A percentile compares a stretch with the other conserved stretches of the same genome.
Conservation (phyloP, 1,140 invertebrate species). For the Asbolus verrucosus region DNA sequence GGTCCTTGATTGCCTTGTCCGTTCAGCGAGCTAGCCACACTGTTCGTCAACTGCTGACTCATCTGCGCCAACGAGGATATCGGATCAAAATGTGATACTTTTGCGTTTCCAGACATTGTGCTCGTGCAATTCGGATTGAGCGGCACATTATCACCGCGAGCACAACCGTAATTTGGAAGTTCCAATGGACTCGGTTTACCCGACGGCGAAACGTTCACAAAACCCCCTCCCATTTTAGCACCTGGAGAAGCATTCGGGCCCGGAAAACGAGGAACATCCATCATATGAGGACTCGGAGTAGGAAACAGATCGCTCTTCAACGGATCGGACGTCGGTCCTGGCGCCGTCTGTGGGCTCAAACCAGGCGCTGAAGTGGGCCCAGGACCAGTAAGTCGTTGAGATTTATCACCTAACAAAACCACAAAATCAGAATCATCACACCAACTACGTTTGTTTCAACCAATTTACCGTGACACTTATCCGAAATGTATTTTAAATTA, state of each 20-base stretch:
- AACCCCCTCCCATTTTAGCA: conserved; percentile 62
- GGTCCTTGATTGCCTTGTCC: conserved; percentile 68
- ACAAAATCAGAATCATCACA: neutral
- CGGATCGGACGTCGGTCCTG: conserved; percentile 60
- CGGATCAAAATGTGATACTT: conserved; percentile 84
- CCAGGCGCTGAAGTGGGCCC: conserved; percentile 55
- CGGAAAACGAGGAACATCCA: conserved; percentile 63
- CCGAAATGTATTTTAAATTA: too few relatives aligned
- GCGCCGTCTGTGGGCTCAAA: conserved; percentile 62
- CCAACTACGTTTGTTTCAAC: too few relatives aligned
- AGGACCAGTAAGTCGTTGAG: conserved; percentile 49
- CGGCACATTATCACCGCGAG: conserved; percentile 82
- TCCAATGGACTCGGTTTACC: conserved; percentile 62
- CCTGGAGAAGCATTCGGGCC: conserved; percentile 62
- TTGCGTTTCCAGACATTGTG: conserved; percentile 70
- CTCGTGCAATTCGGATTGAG: conserved; percentile 83
- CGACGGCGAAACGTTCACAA: conserved; percentile 63
- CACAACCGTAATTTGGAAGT: conserved; percentile 64
- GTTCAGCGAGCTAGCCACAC: conserved; percentile 69
- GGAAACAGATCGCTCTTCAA: conserved; percentile 63
- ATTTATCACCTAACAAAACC: conserved; percentile 54
- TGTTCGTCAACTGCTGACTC: conserved; percentile 90
- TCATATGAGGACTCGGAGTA: conserved; percentile 64
- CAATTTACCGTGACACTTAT: too few relatives aligned
- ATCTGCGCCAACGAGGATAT: conserved; percentile 94